phyloP scores from a whole-genome alignment of 2,888 invertebrate genomes.

The Lordiphosa andalusiaca region DNA sequence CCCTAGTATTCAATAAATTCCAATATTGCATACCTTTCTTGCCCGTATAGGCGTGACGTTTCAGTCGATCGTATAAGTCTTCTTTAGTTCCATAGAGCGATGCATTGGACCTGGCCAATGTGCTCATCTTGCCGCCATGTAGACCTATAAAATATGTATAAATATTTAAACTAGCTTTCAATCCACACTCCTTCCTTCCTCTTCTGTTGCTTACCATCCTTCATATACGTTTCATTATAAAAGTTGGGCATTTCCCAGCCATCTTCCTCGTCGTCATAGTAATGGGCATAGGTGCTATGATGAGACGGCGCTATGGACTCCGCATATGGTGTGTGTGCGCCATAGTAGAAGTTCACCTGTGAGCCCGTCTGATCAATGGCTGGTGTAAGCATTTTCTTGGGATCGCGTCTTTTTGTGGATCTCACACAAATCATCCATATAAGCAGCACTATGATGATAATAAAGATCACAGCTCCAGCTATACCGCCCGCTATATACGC shows the following conservation, averaged over 20 bases:
- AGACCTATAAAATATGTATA: constrained; percentile 81
- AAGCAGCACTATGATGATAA: constrained; percentile 93
- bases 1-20: too few species aligned
- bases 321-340: constrained; percentile 96
- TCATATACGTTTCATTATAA: constrained; percentile 98
- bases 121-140: constrained; percentile 95
- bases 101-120: constrained; percentile 94
- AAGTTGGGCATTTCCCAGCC: constrained; percentile 99
- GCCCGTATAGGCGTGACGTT: constrained; percentile 95
- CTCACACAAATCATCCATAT: constrained; percentile 99
- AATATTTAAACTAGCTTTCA: not conserved
- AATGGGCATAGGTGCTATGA: constrained; percentile 96
- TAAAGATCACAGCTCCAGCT: constrained; percentile 95
- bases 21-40: constrained; percentile 90
- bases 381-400: constrained; percentile 93
- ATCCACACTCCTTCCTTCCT: not conserved
- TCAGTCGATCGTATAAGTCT: constrained; percentile 96
- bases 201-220: constrained; percentile 83
- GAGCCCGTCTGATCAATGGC: constrained; percentile 95
- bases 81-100: constrained; percentile 97
- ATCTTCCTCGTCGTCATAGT: constrained; percentile 97
- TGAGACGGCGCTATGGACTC: constrained; percentile 97
- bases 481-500: constrained; percentile 97
- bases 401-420: constrained; percentile 92
- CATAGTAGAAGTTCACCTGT: constrained; percentile 97